Base-by-base conservation (phyloP, 2,888 invertebrate species). In the Sisyra terminalis region DNA sequence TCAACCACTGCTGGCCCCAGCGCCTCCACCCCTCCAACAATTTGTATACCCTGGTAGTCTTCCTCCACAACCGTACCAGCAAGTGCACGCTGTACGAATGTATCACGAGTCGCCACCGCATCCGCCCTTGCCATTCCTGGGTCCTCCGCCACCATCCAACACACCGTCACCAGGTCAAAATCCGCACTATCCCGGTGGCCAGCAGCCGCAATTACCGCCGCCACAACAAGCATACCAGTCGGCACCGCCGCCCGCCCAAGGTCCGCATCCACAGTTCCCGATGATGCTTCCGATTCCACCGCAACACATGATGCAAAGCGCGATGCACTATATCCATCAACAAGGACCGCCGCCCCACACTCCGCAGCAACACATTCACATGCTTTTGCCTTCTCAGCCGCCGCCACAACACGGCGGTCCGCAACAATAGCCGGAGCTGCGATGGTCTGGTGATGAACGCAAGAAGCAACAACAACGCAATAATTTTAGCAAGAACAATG, bases 1-100 rank as follows among this genome's bases (percentile, higher is more conserved):
- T 0, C 88, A 86, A 60, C 88, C 89, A 3, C 66, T 90, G 45
- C 62, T 89, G 52, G 83, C 88, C 32, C 80, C 86, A 15, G 82
- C 79, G 14, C 83, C 86, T 9, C 24, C 24, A 7, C 67, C 87
- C 57, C 80, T 76, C 56, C 79, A 70, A 40, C 59, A 60, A 47
- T 57, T 60, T 29, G 60, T 60, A 40, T 57, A 57, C 40, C 59
- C 59, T 9, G 50, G 50, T 41, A 53, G 59, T 47, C 55, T 61
- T 36, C 57, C 63, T 43, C 59, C 63, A 29, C 60, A 61, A 50
- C 58, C 58, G 17, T 63, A 63, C 43, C 65, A 61, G 52, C 57
- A 58, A 51, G 52, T 58, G 54, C 58, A 64, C 53, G 63, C 74
- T 69, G 70, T 83, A 50, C 73, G 82, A 43, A 78, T 83, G 74